Conservation (phyloP, 2,888 invertebrate genomes). For the Dasysyrphus albostriatus region DNA sequence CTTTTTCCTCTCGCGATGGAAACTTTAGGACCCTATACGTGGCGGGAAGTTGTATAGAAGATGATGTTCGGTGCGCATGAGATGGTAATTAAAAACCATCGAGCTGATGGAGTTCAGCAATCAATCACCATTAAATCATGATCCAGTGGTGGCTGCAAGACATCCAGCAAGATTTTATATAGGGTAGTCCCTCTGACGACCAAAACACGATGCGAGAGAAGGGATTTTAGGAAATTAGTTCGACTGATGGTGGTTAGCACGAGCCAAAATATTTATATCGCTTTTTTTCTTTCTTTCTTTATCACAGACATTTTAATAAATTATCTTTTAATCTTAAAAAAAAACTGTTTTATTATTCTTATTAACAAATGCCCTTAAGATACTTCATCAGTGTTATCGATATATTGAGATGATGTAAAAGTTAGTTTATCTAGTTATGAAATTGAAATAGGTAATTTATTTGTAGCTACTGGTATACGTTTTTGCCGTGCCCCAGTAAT, state of each 20-base stretch:
- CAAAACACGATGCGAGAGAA: conserved; percentile 41
- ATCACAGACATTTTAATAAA: conserved; percentile 26
- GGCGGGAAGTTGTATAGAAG: conserved; percentile 8
- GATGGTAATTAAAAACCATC: conserved; percentile 69
- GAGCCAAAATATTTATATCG: conserved; percentile 56
- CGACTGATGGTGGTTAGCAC: conserved; percentile 55
- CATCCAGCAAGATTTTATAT: conserved; percentile 39
- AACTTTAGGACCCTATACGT: background rate
- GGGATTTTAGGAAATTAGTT: conserved; percentile 45
- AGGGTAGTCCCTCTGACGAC: conserved; percentile 35
- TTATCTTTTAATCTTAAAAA: conserved; percentile 27
- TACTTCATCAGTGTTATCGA: background rate
- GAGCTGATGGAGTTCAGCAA: conserved; percentile 51
- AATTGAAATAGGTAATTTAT: conserved; percentile 42
- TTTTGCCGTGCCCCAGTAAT: conserved; percentile 44
- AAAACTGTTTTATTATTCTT: background rate
- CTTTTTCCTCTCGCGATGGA: background rate
- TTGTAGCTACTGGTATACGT: conserved; percentile 58
- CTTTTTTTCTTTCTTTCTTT: conserved; percentile 5
- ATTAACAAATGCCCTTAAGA: conserved; percentile 13
- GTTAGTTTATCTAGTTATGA: conserved; percentile 42
- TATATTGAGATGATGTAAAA: conserved; percentile 34
- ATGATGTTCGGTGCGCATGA: conserved; percentile 60
- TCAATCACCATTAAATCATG: conserved; percentile 75
- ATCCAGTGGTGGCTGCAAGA: conserved; percentile 51